A percentile compares a stretch with the other conserved stretches of the same genome.
Conservation (phyloP, 2,888 invertebrate genomes). For the Phengaris alcon region DNA sequence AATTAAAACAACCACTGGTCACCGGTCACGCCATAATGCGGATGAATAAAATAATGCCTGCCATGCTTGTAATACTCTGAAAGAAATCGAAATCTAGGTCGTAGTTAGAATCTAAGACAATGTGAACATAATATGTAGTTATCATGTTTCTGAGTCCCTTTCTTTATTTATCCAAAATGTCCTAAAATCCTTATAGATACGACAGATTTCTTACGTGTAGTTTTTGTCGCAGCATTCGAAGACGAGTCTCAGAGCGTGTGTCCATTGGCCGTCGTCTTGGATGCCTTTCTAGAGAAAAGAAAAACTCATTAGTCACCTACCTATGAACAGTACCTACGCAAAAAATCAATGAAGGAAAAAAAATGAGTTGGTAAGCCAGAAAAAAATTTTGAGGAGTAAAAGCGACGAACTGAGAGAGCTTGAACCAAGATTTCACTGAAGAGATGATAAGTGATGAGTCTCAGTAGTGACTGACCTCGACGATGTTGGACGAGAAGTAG, state of each 20-base stretch:
- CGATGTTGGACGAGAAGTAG: slow-evolving; percentile 57
- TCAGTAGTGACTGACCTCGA: slow-evolving; percentile 44
- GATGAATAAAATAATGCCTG: neutral
- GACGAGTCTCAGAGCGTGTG: slow-evolving; percentile 49
- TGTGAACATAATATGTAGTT: too few species aligned
- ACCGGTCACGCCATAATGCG: neutral
- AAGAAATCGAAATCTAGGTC: neutral
- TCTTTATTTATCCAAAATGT: too few species aligned
- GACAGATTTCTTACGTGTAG: slow-evolving; percentile 44
- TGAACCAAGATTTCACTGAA: too few species aligned
- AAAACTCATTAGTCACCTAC: neutral
- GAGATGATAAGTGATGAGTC: too few species aligned
- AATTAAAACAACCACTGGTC: neutral
- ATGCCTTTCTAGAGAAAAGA: slow-evolving; percentile 52
- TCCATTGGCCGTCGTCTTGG: slow-evolving; percentile 52
- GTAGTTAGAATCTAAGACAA: neutral
- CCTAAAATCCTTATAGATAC: too few species aligned
- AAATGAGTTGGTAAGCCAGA: too few species aligned
- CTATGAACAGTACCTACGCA: neutral
- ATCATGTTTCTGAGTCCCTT: too few species aligned
- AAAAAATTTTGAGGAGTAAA: too few species aligned
- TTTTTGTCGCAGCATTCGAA: slow-evolving; percentile 55
- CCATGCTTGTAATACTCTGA: too few species aligned
- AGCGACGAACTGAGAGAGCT: neutral
- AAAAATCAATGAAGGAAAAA: too few species aligned